Evolutionary conservation across 1,140 invertebrate genomes (phyloP), one percentile per base, ranked within the genome.

Genomic region (Polyergus mexicanus): DNA sequence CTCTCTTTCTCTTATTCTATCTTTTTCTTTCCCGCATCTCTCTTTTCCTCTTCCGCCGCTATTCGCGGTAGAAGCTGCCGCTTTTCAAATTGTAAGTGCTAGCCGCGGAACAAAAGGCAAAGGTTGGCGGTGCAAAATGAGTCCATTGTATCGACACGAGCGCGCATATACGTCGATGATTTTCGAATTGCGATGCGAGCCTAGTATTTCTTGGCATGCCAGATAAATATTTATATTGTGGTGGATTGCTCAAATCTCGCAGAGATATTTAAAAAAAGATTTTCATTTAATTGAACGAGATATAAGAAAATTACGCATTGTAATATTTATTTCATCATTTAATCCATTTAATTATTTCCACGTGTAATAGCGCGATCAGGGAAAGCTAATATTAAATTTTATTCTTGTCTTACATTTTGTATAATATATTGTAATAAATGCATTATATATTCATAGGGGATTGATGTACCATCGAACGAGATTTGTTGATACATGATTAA

Each of bases 121-220:
- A 84, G 88, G 88, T 90, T 84, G 85, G 83, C 85, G 85, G 56
- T 78, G 78, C 85, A 84, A 89, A 87, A 89, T 89, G 88, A 86
- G 72, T 78, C 84, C 68, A 86, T 89, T 89, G 88, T 88, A 38
- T 38, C 56, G 54, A 62, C 81, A 35, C 35, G 68, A 51, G 62
- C 77, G 77, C 71, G 56, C 56, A 69, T 62, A 65, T 1, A 60
- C 51, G 78, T 83, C 86, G 85, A 88, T 77, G 86, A 66, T 84
- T 71, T 58, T 84, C 63, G 63, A 69, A 80, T 76, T 74, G 32
- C 41, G 58, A 84, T 83, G 60, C 56, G 25, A 78, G 22, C n/a
- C 44, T 38, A n/a, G 41, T 41, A 51, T 60, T 83, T n/a, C 66
- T 74, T 47, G 78, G 19, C 56, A 47, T 28, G 78, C 38, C 19